Conservation (phyloP, 2,888 invertebrate species). For the Cephus sareptanus region DNA sequence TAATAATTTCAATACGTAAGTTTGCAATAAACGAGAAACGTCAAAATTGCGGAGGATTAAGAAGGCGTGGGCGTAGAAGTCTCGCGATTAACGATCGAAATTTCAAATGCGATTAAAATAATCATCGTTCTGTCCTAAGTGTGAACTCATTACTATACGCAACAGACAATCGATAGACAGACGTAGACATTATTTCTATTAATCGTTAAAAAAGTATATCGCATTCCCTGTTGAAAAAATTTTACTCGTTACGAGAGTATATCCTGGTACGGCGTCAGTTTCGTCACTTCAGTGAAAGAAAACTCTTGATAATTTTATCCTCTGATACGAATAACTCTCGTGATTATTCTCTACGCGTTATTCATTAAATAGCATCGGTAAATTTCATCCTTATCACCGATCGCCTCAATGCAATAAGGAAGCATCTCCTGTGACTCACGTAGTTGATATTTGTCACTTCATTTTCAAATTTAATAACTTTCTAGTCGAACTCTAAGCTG, state of each 20-base stretch:
- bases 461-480: not conserved
- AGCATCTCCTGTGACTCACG: not conserved
- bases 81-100: not conserved
- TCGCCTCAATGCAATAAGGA: not conserved
- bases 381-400: not conserved
- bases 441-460: not conserved
- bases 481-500: not conserved
- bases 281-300: not conserved
- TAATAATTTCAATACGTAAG: not conserved
- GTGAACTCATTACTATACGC: constrained; percentile 15
- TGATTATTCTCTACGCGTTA: not conserved
- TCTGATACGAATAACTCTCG: not conserved
- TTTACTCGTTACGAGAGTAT: not conserved
- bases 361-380: not conserved
- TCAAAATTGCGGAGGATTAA: too few relatives aligned
- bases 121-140: constrained; percentile 2
- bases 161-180: constrained; percentile 21
- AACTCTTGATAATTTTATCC: not conserved
- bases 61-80: not conserved
- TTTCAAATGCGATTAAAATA: not conserved
- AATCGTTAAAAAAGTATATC: constrained; percentile 1
- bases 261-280: not conserved
- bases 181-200: not conserved
- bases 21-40: not conserved
- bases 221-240: not conserved